phyloP scores from a whole-genome alignment of 2,888 invertebrate species.

The Mellilla xanthometata region DNA sequence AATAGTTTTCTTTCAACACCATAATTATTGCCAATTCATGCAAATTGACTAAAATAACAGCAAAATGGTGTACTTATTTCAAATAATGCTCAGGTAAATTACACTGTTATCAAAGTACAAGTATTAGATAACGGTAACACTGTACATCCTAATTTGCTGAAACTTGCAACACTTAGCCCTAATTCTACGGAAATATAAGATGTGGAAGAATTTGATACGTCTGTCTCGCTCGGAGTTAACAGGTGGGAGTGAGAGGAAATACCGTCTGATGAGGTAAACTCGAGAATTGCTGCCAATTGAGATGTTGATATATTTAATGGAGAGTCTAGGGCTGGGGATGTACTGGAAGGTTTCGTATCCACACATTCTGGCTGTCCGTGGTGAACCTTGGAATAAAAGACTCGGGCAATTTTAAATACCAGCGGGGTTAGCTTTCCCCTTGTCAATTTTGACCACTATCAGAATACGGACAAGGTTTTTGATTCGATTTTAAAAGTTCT shows the following conservation, averaged over 20 bases:
- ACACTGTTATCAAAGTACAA: background rate
- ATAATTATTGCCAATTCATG: too few species aligned
- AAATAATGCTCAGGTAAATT: background rate
- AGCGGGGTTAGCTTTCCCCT: too few species aligned
- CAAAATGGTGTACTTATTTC: too few species aligned
- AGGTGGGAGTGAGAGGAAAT: slow-evolving; percentile 64
- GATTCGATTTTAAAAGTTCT: too few species aligned
- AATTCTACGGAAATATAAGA: slow-evolving; percentile 15
- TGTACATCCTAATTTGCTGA: slow-evolving; percentile 10
- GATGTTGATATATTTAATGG: slow-evolving; percentile 26
- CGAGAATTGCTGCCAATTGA: slow-evolving; percentile 30
- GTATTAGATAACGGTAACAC: slow-evolving; percentile 4
- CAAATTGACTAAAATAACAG: too few species aligned
- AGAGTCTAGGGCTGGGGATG: slow-evolving; percentile 7
- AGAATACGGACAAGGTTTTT: too few species aligned
- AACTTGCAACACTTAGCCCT: slow-evolving; percentile 12
- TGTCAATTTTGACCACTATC: too few species aligned
- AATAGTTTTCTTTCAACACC: too few species aligned
- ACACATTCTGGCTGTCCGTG: too few species aligned
- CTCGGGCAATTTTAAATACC: too few species aligned
- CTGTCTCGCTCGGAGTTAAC: slow-evolving; percentile 29
- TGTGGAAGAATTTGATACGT: slow-evolving; percentile 16
- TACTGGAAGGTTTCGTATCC: background rate
- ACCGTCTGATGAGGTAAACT: slow-evolving; percentile 68
- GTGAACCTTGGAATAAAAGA: too few species aligned